phyloP scores from a whole-genome alignment of 2,797 vertebrate species.

The Chiroxiphia lanceolata region DNA sequence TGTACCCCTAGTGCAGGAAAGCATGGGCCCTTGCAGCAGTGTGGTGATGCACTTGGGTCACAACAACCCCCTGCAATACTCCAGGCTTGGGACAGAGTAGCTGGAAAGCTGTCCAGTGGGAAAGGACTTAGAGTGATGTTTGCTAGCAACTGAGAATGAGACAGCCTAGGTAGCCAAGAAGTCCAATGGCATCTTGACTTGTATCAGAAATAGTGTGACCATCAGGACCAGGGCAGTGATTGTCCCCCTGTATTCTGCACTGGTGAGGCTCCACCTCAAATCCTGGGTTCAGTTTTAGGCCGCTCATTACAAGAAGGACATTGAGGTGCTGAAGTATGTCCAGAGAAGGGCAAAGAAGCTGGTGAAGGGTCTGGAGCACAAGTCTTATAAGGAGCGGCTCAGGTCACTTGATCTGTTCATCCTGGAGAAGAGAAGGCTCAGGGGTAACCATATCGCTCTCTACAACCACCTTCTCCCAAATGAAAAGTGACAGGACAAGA shows the following conservation, averaged over 20 bases:
- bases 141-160: rapidly evolving
- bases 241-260: rapidly evolving
- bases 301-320: not conserved
- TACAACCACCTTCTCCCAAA: not conserved
- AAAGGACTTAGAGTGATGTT: not conserved
- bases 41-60: not conserved
- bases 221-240: not conserved
- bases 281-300: not conserved
- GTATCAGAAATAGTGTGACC: not conserved
- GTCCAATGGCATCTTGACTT: not conserved
- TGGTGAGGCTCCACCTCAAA: not conserved
- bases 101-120: not conserved
- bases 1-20: not conserved
- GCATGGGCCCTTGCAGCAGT: not conserved
- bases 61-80: not conserved
- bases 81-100: not conserved
- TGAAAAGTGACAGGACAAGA: not conserved
- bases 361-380: not conserved
- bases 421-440: not conserved
- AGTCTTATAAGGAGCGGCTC: not conserved
- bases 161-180: not conserved
- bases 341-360: rapidly evolving
- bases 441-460: rapidly evolving
- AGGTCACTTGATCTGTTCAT: not conserved
- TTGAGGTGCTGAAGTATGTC: not conserved